These are phyloP conservation scores for Hoplodrina ambigua DNA, from an alignment of 2,888 invertebrate species.

Conservation along the genomic window DNA sequence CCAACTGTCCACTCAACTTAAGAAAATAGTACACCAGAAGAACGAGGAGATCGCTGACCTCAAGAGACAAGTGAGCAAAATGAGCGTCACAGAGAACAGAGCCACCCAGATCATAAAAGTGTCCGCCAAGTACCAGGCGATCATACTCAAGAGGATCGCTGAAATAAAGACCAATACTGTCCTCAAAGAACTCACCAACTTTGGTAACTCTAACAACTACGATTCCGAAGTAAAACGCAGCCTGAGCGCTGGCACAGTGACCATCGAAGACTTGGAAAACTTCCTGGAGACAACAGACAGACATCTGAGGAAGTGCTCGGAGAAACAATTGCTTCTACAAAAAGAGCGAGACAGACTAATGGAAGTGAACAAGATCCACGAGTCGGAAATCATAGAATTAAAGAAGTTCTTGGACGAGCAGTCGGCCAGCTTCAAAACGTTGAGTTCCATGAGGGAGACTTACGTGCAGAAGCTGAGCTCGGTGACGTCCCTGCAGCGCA, in stretches of 20 bases:
- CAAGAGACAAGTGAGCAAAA: constrained; percentile 82
- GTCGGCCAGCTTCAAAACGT: constrained; percentile 82
- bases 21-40: constrained; percentile 84
- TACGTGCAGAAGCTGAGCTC: constrained; percentile 82
- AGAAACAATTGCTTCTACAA: constrained; percentile 79
- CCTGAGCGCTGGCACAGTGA: constrained; percentile 79
- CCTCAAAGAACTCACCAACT: constrained; percentile 84
- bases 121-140: constrained; percentile 86
- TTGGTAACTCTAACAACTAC: constrained; percentile 77
- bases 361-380: constrained; percentile 84
- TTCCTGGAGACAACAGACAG: constrained; percentile 86
- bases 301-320: constrained; percentile 81
- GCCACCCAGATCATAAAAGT: constrained; percentile 86
- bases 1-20: constrained; percentile 82
- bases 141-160: constrained; percentile 84
- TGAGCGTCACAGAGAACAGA: constrained; percentile 82
- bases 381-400: constrained; percentile 83
- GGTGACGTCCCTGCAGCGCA: constrained; percentile 82
- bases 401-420: constrained; percentile 85
- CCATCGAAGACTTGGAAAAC: constrained; percentile 86
- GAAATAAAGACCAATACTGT: constrained; percentile 85
- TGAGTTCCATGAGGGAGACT: constrained; percentile 81
- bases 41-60: constrained; percentile 86
- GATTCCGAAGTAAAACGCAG: constrained; percentile 80
- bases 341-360: constrained; percentile 82